A percentile compares a stretch with the other conserved stretches of the same genome.
These are phyloP conservation scores for Erythrocercus mccallii DNA, from an alignment of 2,113 vertebrate genomes.

Conservation along the genomic window DNA sequence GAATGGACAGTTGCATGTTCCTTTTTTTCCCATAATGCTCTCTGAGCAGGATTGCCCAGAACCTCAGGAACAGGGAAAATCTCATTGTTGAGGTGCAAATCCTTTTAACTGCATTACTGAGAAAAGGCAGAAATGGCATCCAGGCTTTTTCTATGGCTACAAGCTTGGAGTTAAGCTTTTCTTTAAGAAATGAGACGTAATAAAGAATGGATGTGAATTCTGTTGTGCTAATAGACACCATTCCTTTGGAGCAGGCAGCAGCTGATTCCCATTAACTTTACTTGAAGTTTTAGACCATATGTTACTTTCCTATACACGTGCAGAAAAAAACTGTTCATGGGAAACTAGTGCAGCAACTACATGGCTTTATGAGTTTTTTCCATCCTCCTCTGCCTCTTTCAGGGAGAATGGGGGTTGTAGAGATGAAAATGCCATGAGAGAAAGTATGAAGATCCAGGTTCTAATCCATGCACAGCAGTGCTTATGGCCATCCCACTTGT, in stretches of 20 bases:
- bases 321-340: neutral
- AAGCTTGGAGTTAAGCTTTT: neutral
- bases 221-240: neutral
- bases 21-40: neutral
- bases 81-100: neutral
- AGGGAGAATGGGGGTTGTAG: neutral
- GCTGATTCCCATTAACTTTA: slow-evolving; percentile 27
- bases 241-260: neutral
- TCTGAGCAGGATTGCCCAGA: neutral
- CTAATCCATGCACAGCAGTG: neutral
- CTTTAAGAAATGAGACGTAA: neutral
- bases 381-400: neutral
- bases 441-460: neutral
- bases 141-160: neutral
- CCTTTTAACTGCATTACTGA: neutral
- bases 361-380: neutral
- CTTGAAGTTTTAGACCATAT: slow-evolving; percentile 1
- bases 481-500: neutral
- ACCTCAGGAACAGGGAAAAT: neutral
- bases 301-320: neutral
- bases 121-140: neutral
- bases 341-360: neutral
- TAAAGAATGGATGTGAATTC: neutral
- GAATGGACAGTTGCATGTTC: neutral
- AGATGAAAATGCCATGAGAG: neutral